Conservation (phyloP, 2,113 vertebrate genomes). For the Pogonocichla stellata region DNA sequence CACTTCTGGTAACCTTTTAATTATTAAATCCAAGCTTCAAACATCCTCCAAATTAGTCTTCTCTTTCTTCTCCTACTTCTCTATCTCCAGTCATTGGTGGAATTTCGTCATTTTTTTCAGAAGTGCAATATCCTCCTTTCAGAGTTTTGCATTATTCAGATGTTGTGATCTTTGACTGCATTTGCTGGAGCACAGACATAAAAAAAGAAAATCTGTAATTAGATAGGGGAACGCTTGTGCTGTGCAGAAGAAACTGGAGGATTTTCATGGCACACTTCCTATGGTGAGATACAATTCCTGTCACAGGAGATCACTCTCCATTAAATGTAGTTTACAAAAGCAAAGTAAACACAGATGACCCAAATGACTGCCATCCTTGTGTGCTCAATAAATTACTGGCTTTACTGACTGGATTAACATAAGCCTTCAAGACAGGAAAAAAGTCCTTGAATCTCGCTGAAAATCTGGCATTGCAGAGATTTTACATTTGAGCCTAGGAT, state of each 20-base stretch:
- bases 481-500: neutral
- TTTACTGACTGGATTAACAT: constrained; percentile 40
- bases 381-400: constrained; percentile 23
- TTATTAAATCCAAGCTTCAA: neutral
- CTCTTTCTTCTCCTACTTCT: neutral
- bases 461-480: neutral
- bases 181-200: neutral
- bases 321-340: constrained; percentile 72
- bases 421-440: neutral
- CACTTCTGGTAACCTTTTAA: neutral
- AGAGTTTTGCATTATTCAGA: neutral
- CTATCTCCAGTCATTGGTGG: neutral
- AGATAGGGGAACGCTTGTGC: constrained; percentile 2
- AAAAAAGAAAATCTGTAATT: constrained; percentile 58
- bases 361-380: constrained; percentile 7
- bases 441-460: neutral
- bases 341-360: constrained; percentile 22
- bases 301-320: constrained; percentile 50
- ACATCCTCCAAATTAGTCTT: neutral
- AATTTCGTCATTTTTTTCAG: neutral
- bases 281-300: constrained; percentile 60
- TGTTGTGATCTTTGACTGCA: neutral
- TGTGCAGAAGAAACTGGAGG: neutral
- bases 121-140: neutral
- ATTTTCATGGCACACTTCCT: constrained; percentile 30